Conservation (phyloP, 2,888 invertebrate genomes). For the Danaus chrysippus region DNA sequence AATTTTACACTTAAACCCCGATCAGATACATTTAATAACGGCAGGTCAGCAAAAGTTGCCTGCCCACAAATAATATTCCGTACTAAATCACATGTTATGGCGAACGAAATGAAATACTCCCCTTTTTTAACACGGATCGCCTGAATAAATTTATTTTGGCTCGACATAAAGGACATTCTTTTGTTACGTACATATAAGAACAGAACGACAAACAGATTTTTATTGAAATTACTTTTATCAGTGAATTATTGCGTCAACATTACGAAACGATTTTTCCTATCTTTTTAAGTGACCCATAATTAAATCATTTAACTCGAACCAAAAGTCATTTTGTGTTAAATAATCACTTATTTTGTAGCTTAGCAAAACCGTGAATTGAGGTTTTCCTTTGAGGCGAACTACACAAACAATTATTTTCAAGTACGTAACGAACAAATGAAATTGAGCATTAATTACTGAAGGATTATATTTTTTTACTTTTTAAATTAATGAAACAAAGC, state of each 20-base stretch:
- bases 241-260: no score
- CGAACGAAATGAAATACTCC: conserved; percentile 4
- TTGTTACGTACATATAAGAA: background rate
- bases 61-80: conserved; percentile 1
- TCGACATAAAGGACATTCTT: conserved; percentile 1
- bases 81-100: conserved; percentile 5
- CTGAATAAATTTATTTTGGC: conserved; percentile 13
- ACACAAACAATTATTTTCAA: no score
- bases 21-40: background rate
- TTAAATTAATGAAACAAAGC: no score
- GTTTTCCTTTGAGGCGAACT: no score
- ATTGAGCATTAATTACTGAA: no score
- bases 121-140: conserved; percentile 1
- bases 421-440: no score
- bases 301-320: no score
- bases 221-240: background rate
- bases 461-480: no score
- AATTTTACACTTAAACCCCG: background rate
- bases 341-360: no score
- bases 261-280: no score
- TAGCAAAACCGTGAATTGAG: no score
- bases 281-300: no score
- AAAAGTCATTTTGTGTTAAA: background rate
- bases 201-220: background rate
- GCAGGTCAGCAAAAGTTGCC: background rate